These are phyloP conservation scores for Oncorhynchus kisutch DNA, from an alignment of 2,113 vertebrate species.

Conservation along the genomic window DNA sequence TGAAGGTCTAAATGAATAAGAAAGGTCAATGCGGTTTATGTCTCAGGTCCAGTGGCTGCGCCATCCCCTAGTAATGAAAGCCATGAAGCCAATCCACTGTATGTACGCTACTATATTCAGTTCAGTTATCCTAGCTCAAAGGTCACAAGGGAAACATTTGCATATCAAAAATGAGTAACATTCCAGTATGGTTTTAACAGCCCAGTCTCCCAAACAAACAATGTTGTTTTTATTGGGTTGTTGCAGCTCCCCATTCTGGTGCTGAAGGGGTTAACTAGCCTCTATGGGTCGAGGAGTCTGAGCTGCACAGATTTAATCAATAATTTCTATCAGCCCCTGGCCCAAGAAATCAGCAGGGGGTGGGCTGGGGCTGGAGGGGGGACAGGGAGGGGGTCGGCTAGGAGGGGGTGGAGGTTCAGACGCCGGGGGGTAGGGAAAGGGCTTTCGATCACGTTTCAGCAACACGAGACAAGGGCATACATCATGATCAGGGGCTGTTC, in stretches of 20 bases:
- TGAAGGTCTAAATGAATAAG: conserved; percentile 75
- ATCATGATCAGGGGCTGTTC: conserved; percentile 79
- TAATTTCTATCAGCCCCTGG: conserved; percentile 89
- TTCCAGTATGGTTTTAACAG: conserved; percentile 10
- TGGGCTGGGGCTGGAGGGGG: conserved; percentile 63
- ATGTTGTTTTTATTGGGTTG: conserved; percentile 40
- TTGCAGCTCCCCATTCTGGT: conserved; percentile 45
- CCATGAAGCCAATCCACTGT: conserved; percentile 50
- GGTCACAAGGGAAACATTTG: conserved; percentile 55
- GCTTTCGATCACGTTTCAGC: conserved; percentile 79
- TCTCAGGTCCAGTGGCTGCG: conserved; percentile 56
- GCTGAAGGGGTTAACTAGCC: conserved; percentile 80
- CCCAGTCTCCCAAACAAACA: conserved; percentile 26
- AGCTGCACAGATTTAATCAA: conserved; percentile 86
- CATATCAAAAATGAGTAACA: conserved; percentile 44
- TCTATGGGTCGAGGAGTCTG: conserved; percentile 79
- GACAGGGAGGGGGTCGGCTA: conserved; percentile 37
- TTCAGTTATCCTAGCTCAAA: conserved; percentile 35
- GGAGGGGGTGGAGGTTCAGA: conserved; percentile 48
- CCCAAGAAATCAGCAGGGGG: conserved; percentile 80
- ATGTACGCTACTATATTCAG: conserved; percentile 33
- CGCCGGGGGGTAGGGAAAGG: conserved; percentile 71
- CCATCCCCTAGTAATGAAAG: conserved; percentile 54
- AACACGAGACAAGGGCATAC: conserved; percentile 77
- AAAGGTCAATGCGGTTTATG: conserved; percentile 71